These are phyloP conservation scores for Monochamus alternatus DNA, from an alignment of 2,888 invertebrate genomes.

Conservation along the genomic window DNA sequence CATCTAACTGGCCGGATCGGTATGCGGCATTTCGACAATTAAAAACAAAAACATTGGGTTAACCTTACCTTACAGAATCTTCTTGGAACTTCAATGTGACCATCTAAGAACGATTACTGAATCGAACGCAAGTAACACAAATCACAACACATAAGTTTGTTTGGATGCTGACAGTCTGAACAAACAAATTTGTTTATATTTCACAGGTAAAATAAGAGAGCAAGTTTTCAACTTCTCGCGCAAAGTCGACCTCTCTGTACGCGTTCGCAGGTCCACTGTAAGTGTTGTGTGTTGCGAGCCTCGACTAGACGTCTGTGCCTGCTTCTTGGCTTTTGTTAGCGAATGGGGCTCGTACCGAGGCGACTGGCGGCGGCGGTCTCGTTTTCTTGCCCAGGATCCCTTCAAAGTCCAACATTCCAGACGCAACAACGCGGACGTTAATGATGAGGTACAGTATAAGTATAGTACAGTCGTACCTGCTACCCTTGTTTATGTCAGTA, in stretches of 20 bases:
- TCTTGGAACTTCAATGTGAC: neutral
- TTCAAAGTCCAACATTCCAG: too few species aligned
- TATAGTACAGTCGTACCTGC: too few species aligned
- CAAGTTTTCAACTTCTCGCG: neutral
- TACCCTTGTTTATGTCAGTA: too few species aligned
- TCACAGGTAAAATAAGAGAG: constrained; percentile 4
- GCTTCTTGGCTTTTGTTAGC: neutral
- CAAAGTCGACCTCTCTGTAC: neutral
- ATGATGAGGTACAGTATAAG: too few species aligned
- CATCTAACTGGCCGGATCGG: constrained; percentile 7
- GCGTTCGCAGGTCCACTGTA: neutral
- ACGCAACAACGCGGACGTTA: too few species aligned
- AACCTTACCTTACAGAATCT: constrained; percentile 25
- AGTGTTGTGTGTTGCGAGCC: neutral
- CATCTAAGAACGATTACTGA: neutral
- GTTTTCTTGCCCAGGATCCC: too few species aligned
- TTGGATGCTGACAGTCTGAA: constrained; percentile 11
- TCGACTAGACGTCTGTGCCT: neutral
- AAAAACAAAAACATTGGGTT: constrained; percentile 33
- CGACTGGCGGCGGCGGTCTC: too few species aligned
- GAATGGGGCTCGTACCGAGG: too few species aligned
- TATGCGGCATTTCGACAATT: constrained; percentile 32
- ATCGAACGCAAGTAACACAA: constrained; percentile 8
- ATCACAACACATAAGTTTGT: constrained; percentile 34
- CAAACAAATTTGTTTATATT: constrained; percentile 18